Evolutionary conservation across 2,797 vertebrate genomes (phyloP).

Genomic region (Scolopax rusticola): DNA sequence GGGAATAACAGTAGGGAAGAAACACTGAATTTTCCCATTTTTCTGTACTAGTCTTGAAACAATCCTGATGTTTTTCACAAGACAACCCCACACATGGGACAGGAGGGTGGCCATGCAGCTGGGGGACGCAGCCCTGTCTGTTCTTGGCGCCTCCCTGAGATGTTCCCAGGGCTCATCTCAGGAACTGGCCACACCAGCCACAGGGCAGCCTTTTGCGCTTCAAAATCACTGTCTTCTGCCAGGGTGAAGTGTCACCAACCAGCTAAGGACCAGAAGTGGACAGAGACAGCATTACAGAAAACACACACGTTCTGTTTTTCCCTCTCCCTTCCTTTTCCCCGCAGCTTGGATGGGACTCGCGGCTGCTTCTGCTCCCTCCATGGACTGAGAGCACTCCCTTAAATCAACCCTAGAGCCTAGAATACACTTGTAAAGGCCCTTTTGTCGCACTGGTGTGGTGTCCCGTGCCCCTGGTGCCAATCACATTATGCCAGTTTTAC

Average conservation of each 20-base stretch:
- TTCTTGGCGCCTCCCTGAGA: fast-evolving
- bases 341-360: fast-evolving
- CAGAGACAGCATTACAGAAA: not conserved
- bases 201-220: not conserved
- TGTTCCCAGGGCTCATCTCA: not conserved
- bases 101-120: not conserved
- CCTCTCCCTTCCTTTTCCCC: not conserved
- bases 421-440: constrained; percentile 51
- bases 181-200: not conserved
- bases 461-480: constrained; percentile 53
- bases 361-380: not conserved
- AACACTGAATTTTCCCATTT: not conserved
- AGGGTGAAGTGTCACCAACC: not conserved
- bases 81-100: no score
- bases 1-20: not conserved
- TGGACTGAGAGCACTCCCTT: not conserved
- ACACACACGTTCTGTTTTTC: not conserved
- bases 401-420: constrained; percentile 53
- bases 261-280: not conserved
- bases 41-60: not conserved
- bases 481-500: not conserved
- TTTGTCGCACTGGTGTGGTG: constrained; percentile 50
- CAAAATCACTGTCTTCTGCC: not conserved
- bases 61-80: not conserved
- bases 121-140: not conserved